A percentile compares a stretch with the other conserved stretches of the same genome.
phyloP scores from a whole-genome alignment of 2,113 vertebrate genomes.

The Taurulus bubalis region DNA sequence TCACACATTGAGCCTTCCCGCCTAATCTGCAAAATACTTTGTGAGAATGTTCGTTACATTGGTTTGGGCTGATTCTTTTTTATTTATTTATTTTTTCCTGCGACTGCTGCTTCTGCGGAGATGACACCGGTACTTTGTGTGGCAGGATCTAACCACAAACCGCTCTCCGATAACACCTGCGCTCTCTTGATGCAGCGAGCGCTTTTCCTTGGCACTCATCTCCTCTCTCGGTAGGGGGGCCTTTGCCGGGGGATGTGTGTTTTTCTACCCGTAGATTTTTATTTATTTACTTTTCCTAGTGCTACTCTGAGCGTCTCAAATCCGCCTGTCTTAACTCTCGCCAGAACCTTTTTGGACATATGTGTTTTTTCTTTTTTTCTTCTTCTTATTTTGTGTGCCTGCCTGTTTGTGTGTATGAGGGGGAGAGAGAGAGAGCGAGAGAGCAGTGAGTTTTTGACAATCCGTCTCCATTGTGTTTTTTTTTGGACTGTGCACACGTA shows the following conservation, averaged over 20 bases:
- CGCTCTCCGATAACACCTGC: conserved; percentile 72
- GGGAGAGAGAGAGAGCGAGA: neutral
- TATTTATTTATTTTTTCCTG: neutral
- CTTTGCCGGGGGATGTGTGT: conserved; percentile 55
- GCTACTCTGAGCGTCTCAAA: conserved; percentile 38
- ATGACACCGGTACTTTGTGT: conserved; percentile 63
- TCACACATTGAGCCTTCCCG: conserved; percentile 48
- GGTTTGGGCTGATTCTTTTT: conserved; percentile 62
- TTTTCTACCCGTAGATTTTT: conserved; percentile 61
- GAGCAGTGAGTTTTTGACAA: conserved; percentile 51
- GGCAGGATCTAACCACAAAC: conserved; percentile 47
- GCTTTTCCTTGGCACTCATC: conserved; percentile 67
- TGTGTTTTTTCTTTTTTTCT: conserved; percentile 42
- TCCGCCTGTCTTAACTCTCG: conserved; percentile 46
- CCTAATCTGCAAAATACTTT: conserved; percentile 73
- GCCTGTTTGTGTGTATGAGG: neutral
- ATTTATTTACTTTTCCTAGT: neutral
- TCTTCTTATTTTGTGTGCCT: neutral
- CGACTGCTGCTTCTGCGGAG: conserved; percentile 43
- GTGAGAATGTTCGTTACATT: conserved; percentile 69
- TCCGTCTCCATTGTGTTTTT: conserved; percentile 19
- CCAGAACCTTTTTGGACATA: conserved; percentile 63
- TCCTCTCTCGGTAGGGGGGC: conserved; percentile 49
- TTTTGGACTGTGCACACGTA: neutral
- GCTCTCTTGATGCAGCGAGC: conserved; percentile 63